These are phyloP conservation scores for Stenchaetothrips biformis DNA, from an alignment of 2,888 invertebrate species.

Conservation along the genomic window DNA sequence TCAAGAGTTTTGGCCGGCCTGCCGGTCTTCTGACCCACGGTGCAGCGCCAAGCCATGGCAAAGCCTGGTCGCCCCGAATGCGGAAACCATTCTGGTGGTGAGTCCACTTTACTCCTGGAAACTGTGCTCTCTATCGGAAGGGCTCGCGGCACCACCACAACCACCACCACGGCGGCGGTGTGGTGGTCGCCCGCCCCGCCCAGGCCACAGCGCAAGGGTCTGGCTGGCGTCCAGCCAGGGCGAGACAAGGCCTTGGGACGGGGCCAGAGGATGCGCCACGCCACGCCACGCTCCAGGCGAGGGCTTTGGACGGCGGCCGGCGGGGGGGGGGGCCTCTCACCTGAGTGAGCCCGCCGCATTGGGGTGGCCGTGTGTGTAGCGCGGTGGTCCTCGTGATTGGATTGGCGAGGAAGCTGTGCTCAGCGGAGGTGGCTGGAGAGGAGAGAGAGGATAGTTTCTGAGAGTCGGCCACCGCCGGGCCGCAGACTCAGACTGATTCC, in stretches of 20 bases:
- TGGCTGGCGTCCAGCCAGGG: not conserved
- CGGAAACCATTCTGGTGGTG: too few species aligned
- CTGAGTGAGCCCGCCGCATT: not conserved
- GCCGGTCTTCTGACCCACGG: too few species aligned
- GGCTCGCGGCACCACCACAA: not conserved
- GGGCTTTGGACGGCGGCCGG: not conserved
- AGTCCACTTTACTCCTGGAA: too few species aligned
- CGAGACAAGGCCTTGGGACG: constrained; percentile 12
- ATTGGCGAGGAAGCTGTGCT: not conserved
- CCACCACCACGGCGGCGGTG: not conserved
- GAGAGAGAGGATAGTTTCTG: too few species aligned
- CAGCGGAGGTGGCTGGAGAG: too few species aligned
- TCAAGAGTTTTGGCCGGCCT: too few species aligned
- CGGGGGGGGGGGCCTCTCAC: not conserved
- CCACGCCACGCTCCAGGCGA: not conserved
- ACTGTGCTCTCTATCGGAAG: not conserved
- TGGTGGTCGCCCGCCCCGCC: not conserved
- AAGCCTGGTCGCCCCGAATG: too few species aligned
- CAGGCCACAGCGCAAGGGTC: not conserved
- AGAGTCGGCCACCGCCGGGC: too few species aligned
- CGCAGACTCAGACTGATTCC: too few species aligned
- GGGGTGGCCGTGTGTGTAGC: not conserved
- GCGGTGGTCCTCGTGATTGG: constrained; percentile 1
- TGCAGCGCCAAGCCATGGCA: too few species aligned
- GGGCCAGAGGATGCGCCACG: not conserved